Evolutionary conservation across 1,140 invertebrate genomes (phyloP), one percentile per base, ranked within the genome.

Genomic region (Episyrphus balteatus): DNA sequence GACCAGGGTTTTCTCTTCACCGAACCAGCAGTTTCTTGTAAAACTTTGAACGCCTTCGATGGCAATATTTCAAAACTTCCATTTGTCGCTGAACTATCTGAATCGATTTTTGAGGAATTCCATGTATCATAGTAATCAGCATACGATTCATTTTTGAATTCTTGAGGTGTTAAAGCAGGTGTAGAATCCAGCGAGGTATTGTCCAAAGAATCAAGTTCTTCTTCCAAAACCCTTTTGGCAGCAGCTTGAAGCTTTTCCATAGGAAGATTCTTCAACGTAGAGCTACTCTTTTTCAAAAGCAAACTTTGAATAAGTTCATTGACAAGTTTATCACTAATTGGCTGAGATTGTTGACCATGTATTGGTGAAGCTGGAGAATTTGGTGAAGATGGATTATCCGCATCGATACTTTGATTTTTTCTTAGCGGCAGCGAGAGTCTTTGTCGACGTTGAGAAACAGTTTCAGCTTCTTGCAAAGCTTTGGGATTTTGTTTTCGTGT

Each of bases 111-210:
- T 12, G 6, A 67, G 73, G 21, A 26, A 8, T 8, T 26, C 79
- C 79, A 81, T 2, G 73, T 71, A 45, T 74, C 71, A 50, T 79
- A 82, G 57, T 81, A 82, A 14, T 75, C 65, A 44, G 73, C 71
- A 33, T 77, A 77, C 52, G 56, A 70, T 36, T 75, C 71, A 26
- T 55, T 56, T n/a, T 63, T 66, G 6, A 31, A 26, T 13, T 50
- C 48, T 48, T 69, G 62, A 9, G 72, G 70, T 5, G 71, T 63
- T 48, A 66, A 51, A 7, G 63, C 64, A 36, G 70, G 66, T 21
- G 66, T 72, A 45, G 69, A 66, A 48, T 61, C 65, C 45, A 67
- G 46, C 13, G 66, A 62, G 31, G 68, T 66, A 52, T 70, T 66
- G 11, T 67, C 63, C 36, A 58, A 44, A 9, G 68, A 62, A 41